These are phyloP conservation scores for Acrocephalus kingi DNA, from an alignment of 2,113 vertebrate genomes.

Conservation along the genomic window DNA sequence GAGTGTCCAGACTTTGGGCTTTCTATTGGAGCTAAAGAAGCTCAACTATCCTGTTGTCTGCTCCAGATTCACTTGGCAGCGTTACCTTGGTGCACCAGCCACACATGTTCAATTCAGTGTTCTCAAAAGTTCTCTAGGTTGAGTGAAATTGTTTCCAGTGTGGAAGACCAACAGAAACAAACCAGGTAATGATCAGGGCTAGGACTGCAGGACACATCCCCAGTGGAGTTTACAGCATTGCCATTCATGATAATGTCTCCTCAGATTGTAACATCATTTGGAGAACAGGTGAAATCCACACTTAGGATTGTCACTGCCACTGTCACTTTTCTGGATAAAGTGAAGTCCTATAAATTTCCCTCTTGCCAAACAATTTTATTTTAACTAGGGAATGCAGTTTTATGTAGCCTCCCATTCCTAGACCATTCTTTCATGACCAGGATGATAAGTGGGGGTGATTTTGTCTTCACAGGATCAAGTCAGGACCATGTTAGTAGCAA, in stretches of 20 bases:
- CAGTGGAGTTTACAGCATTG: background rate
- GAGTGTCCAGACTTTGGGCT: background rate
- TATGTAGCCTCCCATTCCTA: background rate
- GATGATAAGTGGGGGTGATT: background rate
- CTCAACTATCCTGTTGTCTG: background rate
- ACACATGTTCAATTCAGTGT: background rate
- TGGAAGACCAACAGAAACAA: background rate
- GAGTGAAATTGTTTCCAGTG: background rate
- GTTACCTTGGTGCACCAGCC: background rate
- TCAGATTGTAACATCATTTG: background rate
- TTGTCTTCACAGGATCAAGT: background rate
- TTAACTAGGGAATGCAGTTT: background rate
- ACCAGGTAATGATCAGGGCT: background rate
- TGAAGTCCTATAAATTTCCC: background rate
- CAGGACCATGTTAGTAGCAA: background rate
- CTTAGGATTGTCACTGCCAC: background rate
- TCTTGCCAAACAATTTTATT: background rate
- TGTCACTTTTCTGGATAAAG: background rate
- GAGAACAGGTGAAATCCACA: background rate
- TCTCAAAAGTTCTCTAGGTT: background rate
- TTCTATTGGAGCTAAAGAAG: background rate
- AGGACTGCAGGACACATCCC: background rate
- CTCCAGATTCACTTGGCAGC: background rate
- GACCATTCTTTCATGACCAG: background rate
- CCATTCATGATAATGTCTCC: accelerated